Base-by-base conservation (phyloP, 2,797 vertebrate species). In the Orestias chungarensis region DNA sequence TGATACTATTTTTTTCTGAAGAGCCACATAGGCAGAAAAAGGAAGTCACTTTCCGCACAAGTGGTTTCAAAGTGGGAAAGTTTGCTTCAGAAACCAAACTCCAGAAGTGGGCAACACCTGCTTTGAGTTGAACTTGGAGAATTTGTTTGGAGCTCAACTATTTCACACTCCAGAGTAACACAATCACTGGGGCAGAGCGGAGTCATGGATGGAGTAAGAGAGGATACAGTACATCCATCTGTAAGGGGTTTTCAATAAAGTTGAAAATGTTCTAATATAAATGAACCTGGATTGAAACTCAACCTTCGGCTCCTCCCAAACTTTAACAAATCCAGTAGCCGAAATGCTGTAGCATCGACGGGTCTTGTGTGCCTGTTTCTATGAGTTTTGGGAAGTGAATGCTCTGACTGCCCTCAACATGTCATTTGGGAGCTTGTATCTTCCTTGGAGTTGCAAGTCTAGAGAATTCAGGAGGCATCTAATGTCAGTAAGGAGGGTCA, bases 391-490 rank as follows among this genome's bases (percentile, higher is more conserved):
- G 64, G 66, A 75, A 70, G 50, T 76, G 68, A 57, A 70, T 47
- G 43, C 43, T 61, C 10, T n/a, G n/a, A n/a, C n/a, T 68, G 33
- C 49, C 17, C 47, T 67, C 57, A 71, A 35, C 54, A n/a, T 64
- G 61, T 64, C 12, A 23, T 12, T 64, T 31, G 57, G 66, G 50
- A 64, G 46, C 46, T 66, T 64, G 35, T 67, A 43, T 66, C 46
- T 78, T 44, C 52, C 75, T 70, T 75, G 69, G 17, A 70, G 61
- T 54, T 83, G 64, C 68, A 83, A n/a, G 66, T 82, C 80, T 33
- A 15, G n/a, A n/a, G n/a, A n/a, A n/a, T n/a, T n/a, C n/a, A n/a
- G n/a, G n/a, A n/a, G n/a, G n/a, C n/a, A n/a, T n/a, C n/a, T n/a
- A n/a, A n/a, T n/a, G n/a, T n/a, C n/a, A n/a, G n/a, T n/a, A n/a